phyloP scores from a whole-genome alignment of 2,797 vertebrate species.

The Phoeniculus purpureus region DNA sequence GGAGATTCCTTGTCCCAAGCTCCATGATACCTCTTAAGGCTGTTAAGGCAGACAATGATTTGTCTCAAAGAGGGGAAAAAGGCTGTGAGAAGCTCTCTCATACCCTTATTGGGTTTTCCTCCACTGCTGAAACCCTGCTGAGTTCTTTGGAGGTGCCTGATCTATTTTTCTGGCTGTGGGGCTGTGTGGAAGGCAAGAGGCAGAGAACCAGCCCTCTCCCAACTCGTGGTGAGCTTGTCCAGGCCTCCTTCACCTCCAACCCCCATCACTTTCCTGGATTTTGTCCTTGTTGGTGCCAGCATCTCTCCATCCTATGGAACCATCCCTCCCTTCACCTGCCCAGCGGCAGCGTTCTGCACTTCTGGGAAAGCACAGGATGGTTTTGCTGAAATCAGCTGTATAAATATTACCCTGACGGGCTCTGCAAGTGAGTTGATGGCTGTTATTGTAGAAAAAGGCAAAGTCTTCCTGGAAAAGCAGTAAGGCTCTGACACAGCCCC shows the following conservation, averaged over 20 bases:
- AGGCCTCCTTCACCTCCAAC: background rate
- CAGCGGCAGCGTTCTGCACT: background rate
- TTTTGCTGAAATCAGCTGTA: conserved; percentile 58
- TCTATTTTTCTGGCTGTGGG: background rate
- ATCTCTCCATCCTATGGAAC: background rate
- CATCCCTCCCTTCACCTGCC: conserved; percentile 41
- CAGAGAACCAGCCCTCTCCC: background rate
- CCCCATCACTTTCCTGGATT: background rate
- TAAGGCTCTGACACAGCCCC: conserved; percentile 59
- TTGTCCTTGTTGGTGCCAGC: background rate
- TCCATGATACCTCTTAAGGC: background rate
- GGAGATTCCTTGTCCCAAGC: background rate
- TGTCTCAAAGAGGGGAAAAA: background rate
- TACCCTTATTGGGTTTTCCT: background rate
- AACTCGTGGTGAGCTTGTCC: background rate
- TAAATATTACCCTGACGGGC: conserved; percentile 25
- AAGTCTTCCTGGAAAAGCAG: conserved; percentile 59
- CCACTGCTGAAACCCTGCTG: background rate
- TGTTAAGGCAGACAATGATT: background rate
- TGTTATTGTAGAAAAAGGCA: conserved; percentile 54
- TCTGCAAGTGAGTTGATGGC: conserved; percentile 15
- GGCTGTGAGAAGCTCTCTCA: background rate
- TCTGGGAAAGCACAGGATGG: conserved; percentile 54
- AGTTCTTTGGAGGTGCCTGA: background rate
- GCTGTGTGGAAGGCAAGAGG: background rate